Evolutionary conservation across 1,140 invertebrate genomes (phyloP), one percentile per base, ranked within the genome.

Genomic region (Apolygus lucorum): DNA sequence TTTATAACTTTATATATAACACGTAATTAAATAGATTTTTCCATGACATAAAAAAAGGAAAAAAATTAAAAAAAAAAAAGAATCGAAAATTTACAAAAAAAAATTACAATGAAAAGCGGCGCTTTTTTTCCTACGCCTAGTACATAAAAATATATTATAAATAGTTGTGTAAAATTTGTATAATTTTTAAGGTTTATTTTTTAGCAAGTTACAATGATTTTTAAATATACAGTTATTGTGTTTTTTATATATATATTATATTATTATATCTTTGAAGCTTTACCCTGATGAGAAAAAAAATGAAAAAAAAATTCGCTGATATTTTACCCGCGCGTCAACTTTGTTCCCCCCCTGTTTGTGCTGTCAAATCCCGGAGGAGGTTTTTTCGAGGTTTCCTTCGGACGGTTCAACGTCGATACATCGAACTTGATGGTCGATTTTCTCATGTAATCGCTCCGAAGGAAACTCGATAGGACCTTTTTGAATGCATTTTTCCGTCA

Each of bases 161-260:
- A 59, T 59, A 59, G 54, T 59, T 59, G 54, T 59, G 54, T 59
- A 59, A 59, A 59, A 59, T 59, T 59, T 59, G 54, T 59, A 59
- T 59, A 59, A 59, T 59, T 59, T 49, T 59, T 59, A 59, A 59
- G 54, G 54, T 59, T 59, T 59, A 59, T 59, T 59, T 59, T 49
- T 59, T 59, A 59, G 54, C 54, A 24, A 59, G 54, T 59, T 59
- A 59, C 22, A 24, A 59, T 59, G 54, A 59, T 59, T 59, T 59
- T 11, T 59, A 59, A 11, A 42, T 59, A 59, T 14, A 59, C 54
- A 22, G 54, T 59, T 59, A 59, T 59, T 59, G 54, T 24, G 54
- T 59, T 59, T 59, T 59, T 59, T 59, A 59, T 59, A 59, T 59
- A 59, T 59, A 59, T 59, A 59, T 59, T 59, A 59, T 59, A 59